Percentiles rank a stretch among this genome's conserved stretches.
phyloP scores from a whole-genome alignment of 1,140 invertebrate species.

The Bombyx mandarina region DNA sequence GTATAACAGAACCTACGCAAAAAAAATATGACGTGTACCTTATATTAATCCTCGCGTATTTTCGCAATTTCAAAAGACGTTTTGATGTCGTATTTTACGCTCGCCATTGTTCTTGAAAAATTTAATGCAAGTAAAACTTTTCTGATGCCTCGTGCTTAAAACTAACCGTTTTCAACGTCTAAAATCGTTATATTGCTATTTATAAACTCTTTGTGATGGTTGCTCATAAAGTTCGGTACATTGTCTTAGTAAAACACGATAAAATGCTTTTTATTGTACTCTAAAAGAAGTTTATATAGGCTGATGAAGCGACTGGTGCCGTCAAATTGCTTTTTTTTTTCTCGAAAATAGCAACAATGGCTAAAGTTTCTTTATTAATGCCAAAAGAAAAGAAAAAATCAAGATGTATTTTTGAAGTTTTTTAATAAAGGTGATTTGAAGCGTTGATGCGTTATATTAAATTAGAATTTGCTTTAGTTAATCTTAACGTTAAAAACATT shows the following conservation, averaged over 20 bases:
- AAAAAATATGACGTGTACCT: no score
- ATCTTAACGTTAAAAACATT: no score
- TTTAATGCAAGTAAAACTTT: constrained; percentile 5
- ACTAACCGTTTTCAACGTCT: constrained; percentile 15
- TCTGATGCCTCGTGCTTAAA: constrained; percentile 5
- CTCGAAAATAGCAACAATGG: constrained; percentile 27
- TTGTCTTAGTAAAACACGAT: constrained; percentile 28
- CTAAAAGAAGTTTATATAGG: constrained; percentile 50
- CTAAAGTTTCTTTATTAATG: constrained; percentile 4
- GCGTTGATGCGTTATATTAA: no score
- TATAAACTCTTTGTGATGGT: constrained; percentile 26
- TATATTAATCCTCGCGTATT: not conserved
- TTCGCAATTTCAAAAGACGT: constrained; percentile 5
- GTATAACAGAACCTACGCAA: no score
- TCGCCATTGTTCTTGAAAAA: constrained; percentile 4
- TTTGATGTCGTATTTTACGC: constrained; percentile 8
- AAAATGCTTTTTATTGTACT: constrained; percentile 48
- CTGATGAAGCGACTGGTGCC: constrained; percentile 21
- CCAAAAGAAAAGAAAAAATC: not conserved
- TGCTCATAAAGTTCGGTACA: constrained; percentile 39
- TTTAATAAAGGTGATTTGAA: not conserved
- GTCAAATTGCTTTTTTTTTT: constrained; percentile 21
- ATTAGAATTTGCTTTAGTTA: no score
- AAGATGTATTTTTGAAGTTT: not conserved
- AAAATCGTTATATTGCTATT: constrained; percentile 30